Conservation (phyloP, 2,797 vertebrate species). For the Artibeus lituratus region DNA sequence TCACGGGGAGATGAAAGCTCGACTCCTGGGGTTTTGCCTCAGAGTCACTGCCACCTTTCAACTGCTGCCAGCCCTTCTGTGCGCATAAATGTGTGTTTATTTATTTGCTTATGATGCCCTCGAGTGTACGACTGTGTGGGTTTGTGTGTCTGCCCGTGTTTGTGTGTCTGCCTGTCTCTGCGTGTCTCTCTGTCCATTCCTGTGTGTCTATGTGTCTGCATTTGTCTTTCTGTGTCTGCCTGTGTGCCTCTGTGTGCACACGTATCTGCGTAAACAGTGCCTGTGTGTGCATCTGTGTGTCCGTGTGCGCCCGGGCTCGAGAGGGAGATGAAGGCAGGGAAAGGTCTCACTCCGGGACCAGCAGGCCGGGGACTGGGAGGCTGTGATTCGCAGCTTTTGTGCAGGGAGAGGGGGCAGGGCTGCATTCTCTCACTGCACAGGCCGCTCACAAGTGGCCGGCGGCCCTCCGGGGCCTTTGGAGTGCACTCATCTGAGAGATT, state of each 20-base stretch:
- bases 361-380: conserved; percentile 84
- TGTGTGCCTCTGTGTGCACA: too few species aligned
- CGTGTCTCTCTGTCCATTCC: not conserved
- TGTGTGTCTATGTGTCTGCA: too few species aligned
- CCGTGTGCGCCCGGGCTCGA: conserved; percentile 5
- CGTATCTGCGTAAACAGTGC: fast-evolving
- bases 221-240: not conserved
- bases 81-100: not conserved
- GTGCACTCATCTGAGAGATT: conserved; percentile 96
- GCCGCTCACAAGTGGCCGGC: conserved; percentile 92
- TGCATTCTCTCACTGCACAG: conserved; percentile 90
- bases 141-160: not conserved
- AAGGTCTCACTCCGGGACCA: conserved; percentile 87
- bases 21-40: not conserved
- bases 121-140: not conserved
- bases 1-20: not conserved
- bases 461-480: conserved; percentile 89
- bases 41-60: not conserved
- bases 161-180: fast-evolving
- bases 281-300: not conserved
- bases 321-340: conserved; percentile 86
- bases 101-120: not conserved
- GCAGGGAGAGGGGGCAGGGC: conserved; percentile 81
- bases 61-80: not conserved
- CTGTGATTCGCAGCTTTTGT: conserved; percentile 94